A percentile compares a stretch with the other conserved stretches of the same genome.
These are phyloP conservation scores for Epicampocera succincta DNA, from an alignment of 2,888 invertebrate genomes.

Conservation along the genomic window DNA sequence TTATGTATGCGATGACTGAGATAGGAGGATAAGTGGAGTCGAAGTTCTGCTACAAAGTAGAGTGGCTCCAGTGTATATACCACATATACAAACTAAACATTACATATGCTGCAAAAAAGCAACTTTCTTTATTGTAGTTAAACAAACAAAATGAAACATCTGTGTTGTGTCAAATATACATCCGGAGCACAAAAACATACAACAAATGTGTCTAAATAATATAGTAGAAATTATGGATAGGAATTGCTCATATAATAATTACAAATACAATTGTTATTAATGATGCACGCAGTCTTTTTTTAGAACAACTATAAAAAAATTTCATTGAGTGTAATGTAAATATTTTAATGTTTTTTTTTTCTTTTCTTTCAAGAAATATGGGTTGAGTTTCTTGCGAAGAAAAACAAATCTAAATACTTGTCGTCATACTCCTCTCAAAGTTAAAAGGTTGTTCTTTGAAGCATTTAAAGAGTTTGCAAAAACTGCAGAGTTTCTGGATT, in stretches of 20 bases:
- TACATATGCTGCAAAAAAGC: constrained; percentile 29
- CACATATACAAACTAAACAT: constrained; percentile 64
- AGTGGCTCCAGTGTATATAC: constrained; percentile 63
- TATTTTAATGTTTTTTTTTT: no score
- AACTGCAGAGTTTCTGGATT: constrained; percentile 77
- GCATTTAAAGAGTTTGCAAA: constrained; percentile 76
- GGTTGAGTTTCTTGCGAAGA: constrained; percentile 22
- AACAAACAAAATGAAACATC: constrained; percentile 25
- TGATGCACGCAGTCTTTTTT: constrained; percentile 57
- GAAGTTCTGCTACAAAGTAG: constrained; percentile 55
- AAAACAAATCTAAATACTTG: constrained; percentile 44
- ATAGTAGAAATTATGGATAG: constrained; percentile 24
- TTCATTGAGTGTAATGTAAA: constrained; percentile 16
- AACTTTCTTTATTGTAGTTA: constrained; percentile 20
- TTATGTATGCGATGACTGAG: constrained; percentile 28
- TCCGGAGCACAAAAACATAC: constrained; percentile 23
- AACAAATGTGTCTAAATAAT: constrained; percentile 40
- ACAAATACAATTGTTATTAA: constrained; percentile 33
- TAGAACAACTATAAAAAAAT: constrained; percentile 26
- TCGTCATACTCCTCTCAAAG: constrained; percentile 33
- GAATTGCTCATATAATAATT: constrained; percentile 56
- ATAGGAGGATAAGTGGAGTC: constrained; percentile 49
- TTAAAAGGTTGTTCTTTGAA: constrained; percentile 15
- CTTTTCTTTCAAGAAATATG: constrained; percentile 7
- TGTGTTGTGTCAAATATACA: constrained; percentile 53